Evolutionary conservation across 1,140 invertebrate species (phyloP), one percentile per base, ranked within the genome.

Genomic region (Oryzaephilus surinamensis): DNA sequence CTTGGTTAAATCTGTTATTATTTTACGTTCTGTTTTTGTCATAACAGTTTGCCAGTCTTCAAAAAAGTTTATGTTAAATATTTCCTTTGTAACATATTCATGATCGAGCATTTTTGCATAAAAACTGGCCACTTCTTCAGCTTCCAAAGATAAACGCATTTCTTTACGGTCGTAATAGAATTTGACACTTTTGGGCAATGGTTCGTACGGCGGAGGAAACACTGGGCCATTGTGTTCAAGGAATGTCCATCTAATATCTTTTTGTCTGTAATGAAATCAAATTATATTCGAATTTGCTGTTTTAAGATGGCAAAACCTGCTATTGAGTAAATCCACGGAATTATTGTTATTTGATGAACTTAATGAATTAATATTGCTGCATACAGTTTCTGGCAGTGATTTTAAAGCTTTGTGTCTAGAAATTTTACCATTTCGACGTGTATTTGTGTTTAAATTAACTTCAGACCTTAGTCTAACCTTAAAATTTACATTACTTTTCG

Each of bases 51-150:
- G 71, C 82, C 86, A 91, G 61, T 91, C 87, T 52, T 83, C 83
- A 54, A 99, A 91, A 63, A 99, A 99, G 57, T 99, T 99, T 14
- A 73, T 84, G 59, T 99, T 99, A 65, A 99, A 99, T 20, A 77
- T 73, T 31, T 89, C 74, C 63, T 96, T 97, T 5, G 90, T 88
- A 2, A 92, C 94, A 58, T 99, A 99, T 43, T 99, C 97, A 54
- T 99, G 96, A 48, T 99, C 94, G 33, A 99, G 71, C 93, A 99
- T 98, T 45, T 84, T 78, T 1, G 89, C 91, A 69, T 99, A 99
- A 60, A 99, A 99, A 18, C 87, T 86, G 10, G 94, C 96, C 3
- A 98, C 84, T 71, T 99, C 97, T 71, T 99, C 97, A 2, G 93
- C 72, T 12, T 79, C 76, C 55, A 76, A 62, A 8, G 75, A 80